phyloP scores from a whole-genome alignment of 2,797 vertebrate species.

The Morelia viridis region DNA sequence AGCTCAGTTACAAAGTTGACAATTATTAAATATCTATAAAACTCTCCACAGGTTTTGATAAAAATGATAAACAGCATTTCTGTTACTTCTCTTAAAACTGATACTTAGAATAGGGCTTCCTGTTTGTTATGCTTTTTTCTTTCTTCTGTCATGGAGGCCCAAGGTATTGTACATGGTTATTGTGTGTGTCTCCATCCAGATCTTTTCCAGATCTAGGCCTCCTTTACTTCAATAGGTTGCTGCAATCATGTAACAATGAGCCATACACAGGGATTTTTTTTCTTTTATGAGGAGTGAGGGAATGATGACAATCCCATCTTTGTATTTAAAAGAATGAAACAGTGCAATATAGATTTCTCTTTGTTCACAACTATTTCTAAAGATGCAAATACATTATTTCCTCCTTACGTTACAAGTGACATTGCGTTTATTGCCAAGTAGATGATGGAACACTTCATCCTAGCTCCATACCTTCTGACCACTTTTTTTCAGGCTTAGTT shows the following conservation, averaged over 20 bases:
- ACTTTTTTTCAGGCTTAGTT: neutral
- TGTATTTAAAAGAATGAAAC: neutral
- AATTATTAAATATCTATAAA: neutral
- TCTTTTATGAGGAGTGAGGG: neutral
- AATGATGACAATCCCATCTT: neutral
- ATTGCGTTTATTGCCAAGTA: neutral
- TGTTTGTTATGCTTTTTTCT: neutral
- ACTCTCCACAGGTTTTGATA: neutral
- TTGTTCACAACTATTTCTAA: neutral
- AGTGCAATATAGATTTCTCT: neutral
- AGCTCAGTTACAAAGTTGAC: neutral
- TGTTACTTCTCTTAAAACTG: neutral
- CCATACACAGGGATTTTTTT: neutral
- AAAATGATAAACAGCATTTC: neutral
- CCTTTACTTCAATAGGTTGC: neutral
- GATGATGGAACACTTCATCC: neutral
- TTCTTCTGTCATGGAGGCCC: neutral
- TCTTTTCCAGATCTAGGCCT: neutral
- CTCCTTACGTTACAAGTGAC: neutral
- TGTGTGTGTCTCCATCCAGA: neutral
- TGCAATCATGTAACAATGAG: neutral
- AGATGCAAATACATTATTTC: neutral
- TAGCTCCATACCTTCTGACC: neutral
- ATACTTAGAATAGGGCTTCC: neutral
- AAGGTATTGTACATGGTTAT: neutral